Percentiles rank a stretch among this genome's conserved stretches.
These are phyloP conservation scores for Nematolebias whitei DNA, from an alignment of 2,113 vertebrate genomes.

Conservation along the genomic window DNA sequence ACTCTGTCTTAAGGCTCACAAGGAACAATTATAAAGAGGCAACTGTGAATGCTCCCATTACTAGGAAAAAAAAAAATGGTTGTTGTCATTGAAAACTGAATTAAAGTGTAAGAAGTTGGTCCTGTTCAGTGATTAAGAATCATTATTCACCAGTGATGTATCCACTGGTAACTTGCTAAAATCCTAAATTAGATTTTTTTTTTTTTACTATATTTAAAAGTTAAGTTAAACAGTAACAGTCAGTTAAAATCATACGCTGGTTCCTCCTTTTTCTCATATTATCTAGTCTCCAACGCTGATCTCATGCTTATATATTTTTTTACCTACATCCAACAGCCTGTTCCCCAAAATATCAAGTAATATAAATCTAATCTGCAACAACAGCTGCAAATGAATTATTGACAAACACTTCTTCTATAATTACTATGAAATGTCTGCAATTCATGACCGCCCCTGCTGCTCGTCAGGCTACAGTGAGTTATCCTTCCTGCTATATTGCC, in stretches of 20 bases:
- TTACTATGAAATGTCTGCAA: constrained; percentile 28
- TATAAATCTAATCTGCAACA: constrained; percentile 31
- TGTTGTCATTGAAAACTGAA: too few relatives aligned
- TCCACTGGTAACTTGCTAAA: too few relatives aligned
- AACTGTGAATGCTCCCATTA: too few relatives aligned
- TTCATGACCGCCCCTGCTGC: constrained; percentile 1
- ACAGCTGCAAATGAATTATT: constrained; percentile 53
- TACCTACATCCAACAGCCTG: neutral
- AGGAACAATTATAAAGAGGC: too few relatives aligned
- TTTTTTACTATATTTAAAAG: too few relatives aligned
- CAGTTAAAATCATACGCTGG: too few relatives aligned
- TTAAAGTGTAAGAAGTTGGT: too few relatives aligned
- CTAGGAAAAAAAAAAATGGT: too few relatives aligned
- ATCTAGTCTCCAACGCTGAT: neutral
- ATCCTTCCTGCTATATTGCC: constrained; percentile 24
- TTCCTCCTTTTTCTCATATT: neutral
- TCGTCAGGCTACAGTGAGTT: constrained; percentile 19
- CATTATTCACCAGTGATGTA: too few relatives aligned
- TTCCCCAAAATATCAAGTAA: constrained; percentile 6
- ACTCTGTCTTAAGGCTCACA: neutral
- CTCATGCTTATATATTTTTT: neutral
- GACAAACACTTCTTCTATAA: constrained; percentile 35
- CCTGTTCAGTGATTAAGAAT: too few relatives aligned
- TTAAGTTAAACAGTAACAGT: too few relatives aligned
- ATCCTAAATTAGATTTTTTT: too few relatives aligned